Conservation (phyloP, 2,888 invertebrate genomes). For the Cryptocephalus primarius region DNA sequence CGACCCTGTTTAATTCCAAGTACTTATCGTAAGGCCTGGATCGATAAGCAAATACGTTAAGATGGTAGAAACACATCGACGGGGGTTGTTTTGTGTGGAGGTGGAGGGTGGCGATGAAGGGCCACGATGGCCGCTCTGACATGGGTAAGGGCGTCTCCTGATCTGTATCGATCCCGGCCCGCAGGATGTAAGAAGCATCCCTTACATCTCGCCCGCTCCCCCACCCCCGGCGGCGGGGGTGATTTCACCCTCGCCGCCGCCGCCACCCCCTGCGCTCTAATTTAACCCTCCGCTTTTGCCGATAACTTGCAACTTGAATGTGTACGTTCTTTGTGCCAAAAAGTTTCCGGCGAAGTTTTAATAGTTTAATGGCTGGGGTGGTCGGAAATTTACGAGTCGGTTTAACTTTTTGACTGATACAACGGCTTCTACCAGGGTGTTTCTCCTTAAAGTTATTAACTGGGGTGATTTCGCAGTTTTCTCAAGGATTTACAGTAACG, state of each 20-base stretch:
- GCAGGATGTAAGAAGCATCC: slow-evolving; percentile 40
- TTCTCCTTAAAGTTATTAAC: no score
- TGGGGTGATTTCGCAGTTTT: no score
- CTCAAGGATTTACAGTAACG: not conserved
- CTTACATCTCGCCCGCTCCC: slow-evolving; percentile 27
- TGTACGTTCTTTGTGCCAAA: no score
- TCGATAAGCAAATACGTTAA: no score
- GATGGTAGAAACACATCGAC: not conserved
- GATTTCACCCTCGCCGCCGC: not conserved
- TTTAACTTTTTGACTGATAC: no score
- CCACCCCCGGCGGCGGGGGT: slow-evolving; percentile 8
- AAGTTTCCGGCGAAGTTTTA: no score
- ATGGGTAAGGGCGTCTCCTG: slow-evolving; percentile 40
- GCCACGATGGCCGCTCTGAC: slow-evolving; percentile 35
- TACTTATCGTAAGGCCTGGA: no score
- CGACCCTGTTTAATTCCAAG: no score
- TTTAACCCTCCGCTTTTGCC: slow-evolving; percentile 21
- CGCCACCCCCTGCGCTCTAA: slow-evolving; percentile 20
- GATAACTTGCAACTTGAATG: slow-evolving; percentile 17
- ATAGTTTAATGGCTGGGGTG: no score
- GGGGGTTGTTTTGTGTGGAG: not conserved
- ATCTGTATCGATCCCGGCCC: slow-evolving; percentile 39
- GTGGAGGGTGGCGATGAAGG: not conserved
- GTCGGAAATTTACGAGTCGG: no score
- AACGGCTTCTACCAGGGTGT: no score